Evolutionary conservation across 2,888 invertebrate species (phyloP).

Genomic region (Lampropteryx suffumata): DNA sequence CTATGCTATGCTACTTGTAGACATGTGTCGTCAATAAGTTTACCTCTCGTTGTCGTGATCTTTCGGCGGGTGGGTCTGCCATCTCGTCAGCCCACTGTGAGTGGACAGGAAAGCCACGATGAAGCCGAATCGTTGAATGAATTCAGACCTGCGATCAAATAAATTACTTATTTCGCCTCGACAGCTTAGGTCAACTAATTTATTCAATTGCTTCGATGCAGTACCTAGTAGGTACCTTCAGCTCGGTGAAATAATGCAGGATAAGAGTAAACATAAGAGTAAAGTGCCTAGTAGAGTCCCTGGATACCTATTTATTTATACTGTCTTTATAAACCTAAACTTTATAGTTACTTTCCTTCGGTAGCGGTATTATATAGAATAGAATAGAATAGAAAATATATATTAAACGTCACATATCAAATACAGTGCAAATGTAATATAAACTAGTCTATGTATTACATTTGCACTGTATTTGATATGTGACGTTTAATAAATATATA

Average conservation of each 20-base stretch:
- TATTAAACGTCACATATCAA: no score
- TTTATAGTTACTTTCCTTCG: constrained; percentile 11
- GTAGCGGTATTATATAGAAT: constrained; percentile 14
- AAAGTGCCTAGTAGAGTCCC: no score
- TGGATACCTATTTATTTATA: not conserved
- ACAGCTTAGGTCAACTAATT: no score
- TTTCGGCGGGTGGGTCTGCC: constrained; percentile 87
- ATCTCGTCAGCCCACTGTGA: constrained; percentile 94
- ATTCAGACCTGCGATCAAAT: constrained; percentile 86
- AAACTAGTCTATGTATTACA: no score
- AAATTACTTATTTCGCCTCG: not conserved
- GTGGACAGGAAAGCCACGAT: constrained; percentile 94
- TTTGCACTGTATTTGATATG: no score
- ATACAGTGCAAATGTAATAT: no score
- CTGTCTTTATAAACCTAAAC: no score
- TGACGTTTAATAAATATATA: no score
- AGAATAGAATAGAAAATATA: no score
- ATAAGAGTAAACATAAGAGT: no score
- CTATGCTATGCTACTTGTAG: not conserved
- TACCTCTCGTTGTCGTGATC: constrained; percentile 69
- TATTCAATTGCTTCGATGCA: no score
- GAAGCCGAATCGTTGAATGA: constrained; percentile 92
- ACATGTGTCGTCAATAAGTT: not conserved
- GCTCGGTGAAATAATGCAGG: not conserved
- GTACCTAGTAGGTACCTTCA: no score